Percentiles rank a stretch among this genome's conserved stretches.
Evolutionary conservation across 2,888 invertebrate species (phyloP).

Genomic region (Agrochola circellaris): DNA sequence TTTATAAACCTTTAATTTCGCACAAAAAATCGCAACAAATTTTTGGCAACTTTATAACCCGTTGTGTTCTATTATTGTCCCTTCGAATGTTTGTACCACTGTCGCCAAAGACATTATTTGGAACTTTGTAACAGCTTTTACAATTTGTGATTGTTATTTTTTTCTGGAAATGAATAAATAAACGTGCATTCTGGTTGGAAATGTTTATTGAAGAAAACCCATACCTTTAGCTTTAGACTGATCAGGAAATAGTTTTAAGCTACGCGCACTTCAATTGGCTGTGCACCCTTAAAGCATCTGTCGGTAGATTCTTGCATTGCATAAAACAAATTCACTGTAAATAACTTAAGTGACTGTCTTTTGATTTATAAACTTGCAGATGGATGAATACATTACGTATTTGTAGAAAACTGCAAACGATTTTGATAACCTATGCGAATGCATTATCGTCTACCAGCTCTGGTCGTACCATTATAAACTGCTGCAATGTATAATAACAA

Average conservation of each 20-base stretch:
- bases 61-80: conserved; percentile 52
- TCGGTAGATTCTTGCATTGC: neutral
- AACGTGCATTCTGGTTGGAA: conserved; percentile 79
- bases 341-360: neutral
- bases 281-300: neutral
- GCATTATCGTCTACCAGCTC: neutral
- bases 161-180: conserved; percentile 80
- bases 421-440: neutral
- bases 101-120: conserved; percentile 68
- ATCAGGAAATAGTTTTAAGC: neutral
- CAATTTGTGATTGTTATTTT: conserved; percentile 82
- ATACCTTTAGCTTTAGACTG: conserved; percentile 10
- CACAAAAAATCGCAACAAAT: conserved; percentile 66
- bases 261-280: neutral
- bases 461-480: neutral
- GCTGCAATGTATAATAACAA: neutral
- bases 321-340: neutral
- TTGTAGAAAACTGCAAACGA: neutral
- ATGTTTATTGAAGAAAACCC: conserved; percentile 31
- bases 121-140: conserved; percentile 82
- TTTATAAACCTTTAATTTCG: conserved; percentile 57
- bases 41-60: conserved; percentile 64
- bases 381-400: neutral
- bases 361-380: neutral
- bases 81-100: conserved; percentile 69